phyloP scores from a whole-genome alignment of 2,113 vertebrate genomes.

The Marmota flaviventris region DNA sequence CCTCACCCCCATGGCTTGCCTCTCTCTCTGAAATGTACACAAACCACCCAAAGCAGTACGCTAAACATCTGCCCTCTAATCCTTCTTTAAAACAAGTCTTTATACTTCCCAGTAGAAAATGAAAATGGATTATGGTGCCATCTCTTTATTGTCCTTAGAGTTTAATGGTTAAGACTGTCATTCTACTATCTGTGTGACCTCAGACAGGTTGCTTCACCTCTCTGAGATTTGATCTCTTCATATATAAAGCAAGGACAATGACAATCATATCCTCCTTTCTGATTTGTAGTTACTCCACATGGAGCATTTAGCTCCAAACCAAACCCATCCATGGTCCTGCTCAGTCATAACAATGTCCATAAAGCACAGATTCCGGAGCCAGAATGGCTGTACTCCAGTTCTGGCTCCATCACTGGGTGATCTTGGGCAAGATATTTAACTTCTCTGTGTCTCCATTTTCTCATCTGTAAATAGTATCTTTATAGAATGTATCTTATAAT shows the following conservation, averaged over 20 bases:
- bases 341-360: neutral
- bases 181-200: neutral
- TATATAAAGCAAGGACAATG: neutral
- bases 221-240: neutral
- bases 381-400: neutral
- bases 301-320: neutral
- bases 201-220: neutral
- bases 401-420: neutral
- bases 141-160: neutral
- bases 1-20: neutral
- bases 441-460: conserved; percentile 33
- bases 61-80: neutral
- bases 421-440: neutral
- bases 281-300: neutral
- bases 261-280: neutral
- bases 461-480: conserved; percentile 8
- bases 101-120: neutral
- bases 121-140: neutral
- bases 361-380: neutral
- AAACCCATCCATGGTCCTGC: neutral
- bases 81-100: neutral
- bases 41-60: conserved; percentile 14
- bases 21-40: neutral
- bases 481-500: neutral
- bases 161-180: neutral